These are phyloP conservation scores for Palythoa grandis DNA, from an alignment of 92 coral and sea anemone genomes.

Conservation along the genomic window DNA sequence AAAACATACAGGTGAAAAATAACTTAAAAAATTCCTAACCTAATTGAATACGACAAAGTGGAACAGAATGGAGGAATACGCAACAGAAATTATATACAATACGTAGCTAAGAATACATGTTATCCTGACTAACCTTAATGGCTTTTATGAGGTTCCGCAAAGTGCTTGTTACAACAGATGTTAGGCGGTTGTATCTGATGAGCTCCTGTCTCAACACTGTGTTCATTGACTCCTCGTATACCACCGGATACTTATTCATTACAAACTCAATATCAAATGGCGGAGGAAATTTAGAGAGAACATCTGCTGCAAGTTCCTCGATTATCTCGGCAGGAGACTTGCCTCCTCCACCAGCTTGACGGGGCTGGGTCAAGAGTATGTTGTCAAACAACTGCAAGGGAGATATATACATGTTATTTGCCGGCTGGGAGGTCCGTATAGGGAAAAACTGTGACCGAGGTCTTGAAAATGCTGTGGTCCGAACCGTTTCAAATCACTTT, in stretches of 20 bases:
- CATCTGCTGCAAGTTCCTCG: conserved; percentile 94
- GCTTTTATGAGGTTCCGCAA: conserved; percentile 90
- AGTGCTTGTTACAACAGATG: conserved; percentile 86
- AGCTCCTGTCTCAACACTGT: conserved; percentile 97
- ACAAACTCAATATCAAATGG: conserved; percentile 93
- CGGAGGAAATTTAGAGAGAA: conserved; percentile 95
- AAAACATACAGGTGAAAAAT: too few relatives aligned
- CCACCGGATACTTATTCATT: conserved; percentile 90
- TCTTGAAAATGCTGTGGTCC: too few relatives aligned
- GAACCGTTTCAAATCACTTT: too few relatives aligned
- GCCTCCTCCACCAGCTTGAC: conserved; percentile 98
- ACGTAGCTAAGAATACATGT: too few relatives aligned
- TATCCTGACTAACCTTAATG: conserved; percentile 74
- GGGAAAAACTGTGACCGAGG: too few relatives aligned
- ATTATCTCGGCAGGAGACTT: conserved; percentile 98
- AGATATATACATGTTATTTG: too few relatives aligned
- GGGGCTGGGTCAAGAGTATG: conserved; percentile 95
- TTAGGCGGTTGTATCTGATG: conserved; percentile 93
- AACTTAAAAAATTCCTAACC: too few relatives aligned
- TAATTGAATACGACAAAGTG: too few relatives aligned
- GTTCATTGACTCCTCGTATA: conserved; percentile 98
- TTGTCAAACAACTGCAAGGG: conserved; percentile 81
- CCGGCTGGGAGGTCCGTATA: too few relatives aligned
- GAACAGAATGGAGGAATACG: too few relatives aligned
- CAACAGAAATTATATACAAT: too few relatives aligned